These are phyloP conservation scores for Hydrochoerus hydrochaeris DNA, from an alignment of 2,113 vertebrate species.

Conservation along the genomic window DNA sequence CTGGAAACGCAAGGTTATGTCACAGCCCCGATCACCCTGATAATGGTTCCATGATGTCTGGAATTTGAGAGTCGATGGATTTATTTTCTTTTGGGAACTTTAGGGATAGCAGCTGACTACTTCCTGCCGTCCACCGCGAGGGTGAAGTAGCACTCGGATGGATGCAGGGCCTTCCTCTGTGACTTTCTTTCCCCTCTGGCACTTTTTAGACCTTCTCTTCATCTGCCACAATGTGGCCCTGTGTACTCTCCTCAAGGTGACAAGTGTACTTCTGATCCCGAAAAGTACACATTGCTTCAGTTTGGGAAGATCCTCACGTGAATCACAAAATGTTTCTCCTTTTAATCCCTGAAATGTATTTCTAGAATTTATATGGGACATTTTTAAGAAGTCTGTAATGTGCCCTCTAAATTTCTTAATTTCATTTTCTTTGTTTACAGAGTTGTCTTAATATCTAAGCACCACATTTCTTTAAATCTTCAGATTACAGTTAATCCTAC, in stretches of 20 bases:
- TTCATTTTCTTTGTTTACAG: not conserved
- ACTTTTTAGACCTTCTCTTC: not conserved
- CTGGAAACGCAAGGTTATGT: not conserved
- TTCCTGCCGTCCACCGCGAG: not conserved
- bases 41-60: not conserved
- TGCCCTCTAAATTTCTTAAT: conserved; percentile 9
- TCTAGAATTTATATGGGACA: not conserved
- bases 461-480: not conserved
- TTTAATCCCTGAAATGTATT: not conserved
- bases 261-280: not conserved
- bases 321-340: conserved; percentile 17
- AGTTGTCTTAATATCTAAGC: not conserved
- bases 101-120: not conserved
- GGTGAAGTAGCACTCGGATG: not conserved
- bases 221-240: not conserved
- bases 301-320: not conserved
- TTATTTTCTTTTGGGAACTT: conserved; percentile 9
- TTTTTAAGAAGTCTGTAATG: not conserved
- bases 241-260: not conserved
- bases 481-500: not conserved
- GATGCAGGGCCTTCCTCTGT: not conserved
- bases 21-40: not conserved
- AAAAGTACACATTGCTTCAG: not conserved
- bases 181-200: not conserved
- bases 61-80: not conserved